These are phyloP conservation scores for Chaetodon auriga DNA, from an alignment of 2,113 vertebrate genomes.

Conservation along the genomic window DNA sequence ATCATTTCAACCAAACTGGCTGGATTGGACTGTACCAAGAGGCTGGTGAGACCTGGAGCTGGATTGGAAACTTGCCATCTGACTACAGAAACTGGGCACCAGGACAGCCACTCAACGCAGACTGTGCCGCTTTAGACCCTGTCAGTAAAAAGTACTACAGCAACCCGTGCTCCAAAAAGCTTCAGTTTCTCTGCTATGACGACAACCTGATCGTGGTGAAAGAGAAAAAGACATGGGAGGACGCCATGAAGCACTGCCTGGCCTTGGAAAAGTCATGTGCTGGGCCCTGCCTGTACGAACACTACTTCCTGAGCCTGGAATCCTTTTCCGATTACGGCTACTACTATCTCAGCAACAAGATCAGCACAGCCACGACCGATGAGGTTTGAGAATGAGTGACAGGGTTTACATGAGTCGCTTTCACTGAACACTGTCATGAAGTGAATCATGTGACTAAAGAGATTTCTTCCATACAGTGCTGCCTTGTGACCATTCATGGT, in stretches of 20 bases:
- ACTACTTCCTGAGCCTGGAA: slow-evolving; percentile 35
- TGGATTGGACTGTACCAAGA: slow-evolving; percentile 47
- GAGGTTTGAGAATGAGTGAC: slow-evolving; percentile 47
- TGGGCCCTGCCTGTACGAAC: fast-evolving
- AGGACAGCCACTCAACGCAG: not conserved
- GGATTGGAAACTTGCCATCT: fast-evolving
- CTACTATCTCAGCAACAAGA: slow-evolving; percentile 28
- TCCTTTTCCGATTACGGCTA: not conserved
- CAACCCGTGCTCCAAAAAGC: not conserved
- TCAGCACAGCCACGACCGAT: slow-evolving; percentile 26
- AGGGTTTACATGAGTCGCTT: not conserved
- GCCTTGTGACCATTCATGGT: not conserved
- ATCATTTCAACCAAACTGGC: fast-evolving
- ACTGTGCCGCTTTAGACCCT: not conserved
- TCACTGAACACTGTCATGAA: not conserved
- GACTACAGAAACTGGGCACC: slow-evolving; percentile 26
- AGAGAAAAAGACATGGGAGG: slow-evolving; percentile 67
- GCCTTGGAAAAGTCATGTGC: not conserved
- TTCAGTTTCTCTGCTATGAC: not conserved
- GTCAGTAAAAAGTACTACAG: fast-evolving
- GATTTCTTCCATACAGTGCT: not conserved
- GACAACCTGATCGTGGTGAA: slow-evolving; percentile 61
- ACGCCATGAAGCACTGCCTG: slow-evolving; percentile 51
- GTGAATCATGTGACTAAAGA: not conserved
- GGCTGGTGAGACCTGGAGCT: slow-evolving; percentile 6